Evolutionary conservation across 2,113 vertebrate species (phyloP).

Genomic region (Phalacrocorax carbo): DNA sequence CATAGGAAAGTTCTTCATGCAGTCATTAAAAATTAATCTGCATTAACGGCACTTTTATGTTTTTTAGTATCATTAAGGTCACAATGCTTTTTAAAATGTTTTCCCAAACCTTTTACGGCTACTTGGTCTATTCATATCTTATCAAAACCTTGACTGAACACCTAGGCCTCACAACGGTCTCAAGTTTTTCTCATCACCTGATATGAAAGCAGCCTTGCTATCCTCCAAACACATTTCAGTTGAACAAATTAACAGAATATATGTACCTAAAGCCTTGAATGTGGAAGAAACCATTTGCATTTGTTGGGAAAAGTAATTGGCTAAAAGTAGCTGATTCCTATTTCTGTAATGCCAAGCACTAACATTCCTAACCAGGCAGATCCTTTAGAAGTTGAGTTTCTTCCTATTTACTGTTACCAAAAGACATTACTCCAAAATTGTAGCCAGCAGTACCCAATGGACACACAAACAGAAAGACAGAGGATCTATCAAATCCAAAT

Average conservation of each 20-base stretch:
- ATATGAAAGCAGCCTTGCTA: not conserved
- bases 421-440: not conserved
- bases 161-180: not conserved
- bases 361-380: not conserved
- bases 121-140: not conserved
- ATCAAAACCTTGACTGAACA: not conserved
- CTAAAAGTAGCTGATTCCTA: not conserved
- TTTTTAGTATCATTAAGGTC: not conserved
- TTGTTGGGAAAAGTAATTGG: not conserved
- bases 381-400: not conserved
- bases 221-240: not conserved
- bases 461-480: not conserved
- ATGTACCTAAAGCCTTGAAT: not conserved
- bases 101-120: not conserved
- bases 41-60: not conserved
- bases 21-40: not conserved
- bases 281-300: not conserved
- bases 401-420: not conserved
- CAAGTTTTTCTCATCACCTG: not conserved
- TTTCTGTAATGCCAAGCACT: not conserved
- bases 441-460: not conserved
- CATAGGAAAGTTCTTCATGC: not conserved
- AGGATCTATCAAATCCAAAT: not conserved
- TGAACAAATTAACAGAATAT: not conserved
- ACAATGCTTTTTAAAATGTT: not conserved